Conservation (phyloP, 2,888 invertebrate species). For the Bunonema sp. region DNA sequence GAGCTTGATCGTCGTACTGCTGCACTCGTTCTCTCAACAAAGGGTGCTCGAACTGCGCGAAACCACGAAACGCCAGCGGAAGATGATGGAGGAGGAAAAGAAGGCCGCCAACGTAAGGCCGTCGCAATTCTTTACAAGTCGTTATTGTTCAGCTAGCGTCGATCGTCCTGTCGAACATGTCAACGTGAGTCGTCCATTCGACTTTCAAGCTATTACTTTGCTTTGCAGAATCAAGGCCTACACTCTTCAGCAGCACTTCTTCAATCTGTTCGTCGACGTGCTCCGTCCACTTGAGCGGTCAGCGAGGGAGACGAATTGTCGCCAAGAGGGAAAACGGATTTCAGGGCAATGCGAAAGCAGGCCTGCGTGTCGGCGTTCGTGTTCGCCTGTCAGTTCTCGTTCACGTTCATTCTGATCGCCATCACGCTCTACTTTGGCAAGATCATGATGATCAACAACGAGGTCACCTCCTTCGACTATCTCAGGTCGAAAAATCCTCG, state of each 20-base stretch:
- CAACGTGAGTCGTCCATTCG: conserved; percentile 10
- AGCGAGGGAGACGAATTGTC: not conserved
- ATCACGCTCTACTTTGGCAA: conserved; percentile 28
- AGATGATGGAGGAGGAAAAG: conserved; percentile 40
- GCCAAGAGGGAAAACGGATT: conserved; percentile 1
- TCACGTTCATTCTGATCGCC: conserved; percentile 37
- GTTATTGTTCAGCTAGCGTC: conserved; percentile 15
- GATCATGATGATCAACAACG: conserved; percentile 34
- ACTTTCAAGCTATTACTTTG: not conserved
- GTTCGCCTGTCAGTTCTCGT: conserved; percentile 35
- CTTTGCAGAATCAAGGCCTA: conserved; percentile 32
- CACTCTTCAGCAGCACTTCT: conserved; percentile 33
- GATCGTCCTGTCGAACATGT: conserved; percentile 37
- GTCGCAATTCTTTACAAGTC: not conserved
- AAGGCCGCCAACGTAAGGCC: conserved; percentile 26
- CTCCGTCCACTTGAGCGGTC: conserved; percentile 29
- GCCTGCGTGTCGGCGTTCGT: conserved; percentile 33
- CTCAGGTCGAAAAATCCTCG: too few relatives aligned
- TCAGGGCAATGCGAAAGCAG: conserved; percentile 34
- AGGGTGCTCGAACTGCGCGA: conserved; percentile 8
- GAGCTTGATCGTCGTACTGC: too few relatives aligned
- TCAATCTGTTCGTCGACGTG: conserved; percentile 27
- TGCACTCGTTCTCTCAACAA: too few relatives aligned
- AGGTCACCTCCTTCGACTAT: conserved; percentile 35
- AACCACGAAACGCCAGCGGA: conserved; percentile 22